Evolutionary conservation across 2,888 invertebrate genomes (phyloP), one percentile per base, ranked within the genome.

Genomic region (Lasioglossum villosulum): DNA sequence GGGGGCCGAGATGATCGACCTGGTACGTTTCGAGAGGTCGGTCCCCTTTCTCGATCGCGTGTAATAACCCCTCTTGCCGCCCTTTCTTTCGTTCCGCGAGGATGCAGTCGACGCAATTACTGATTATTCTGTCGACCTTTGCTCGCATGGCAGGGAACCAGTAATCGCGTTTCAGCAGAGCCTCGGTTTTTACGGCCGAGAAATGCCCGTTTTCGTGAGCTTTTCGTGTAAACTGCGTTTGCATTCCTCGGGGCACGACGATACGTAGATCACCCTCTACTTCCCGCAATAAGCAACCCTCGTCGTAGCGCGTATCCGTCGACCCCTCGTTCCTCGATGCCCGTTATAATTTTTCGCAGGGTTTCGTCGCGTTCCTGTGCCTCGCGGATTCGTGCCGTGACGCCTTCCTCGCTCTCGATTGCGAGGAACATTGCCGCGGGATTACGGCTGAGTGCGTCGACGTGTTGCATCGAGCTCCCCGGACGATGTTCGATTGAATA

Each of bases 201-300:
- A 71, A 71, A n/a, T 71, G 70, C 12, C 70, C 27, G n/a, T 37
- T 59, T n/a, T 74, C 74, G 16, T 74, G 56, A 1, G 39, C 3
- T n/a, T 39, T 56, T 16, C 74, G 14, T 2, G 66, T 75, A 10
- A 48, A 23, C 66, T 12, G 6, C 45, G 16, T 45, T 23, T 76
- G 76, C 68, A 76, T 68, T 10, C 23, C 76, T 16, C 16, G 45
- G 0, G 76, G 52, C 0, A 70, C 70, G 1, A 77, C 52, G 19
- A 70, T 37, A 16, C 68, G 77, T 1, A 52, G 16, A 0, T 74
- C 73, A 3, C 66, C 48, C 19, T 74, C 66, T 0, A 74, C 14
- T 4, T 34, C 34, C 19, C 37, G 74, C 19, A 66, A 48, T 48
- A n/a, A 79, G 14, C 19, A 73, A 37, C 37, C 79, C 74, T 2